A percentile compares a stretch with the other conserved stretches of the same genome.
These are phyloP conservation scores for Hemitrygon akajei DNA, from an alignment of 2,797 vertebrate genomes.

Conservation along the genomic window DNA sequence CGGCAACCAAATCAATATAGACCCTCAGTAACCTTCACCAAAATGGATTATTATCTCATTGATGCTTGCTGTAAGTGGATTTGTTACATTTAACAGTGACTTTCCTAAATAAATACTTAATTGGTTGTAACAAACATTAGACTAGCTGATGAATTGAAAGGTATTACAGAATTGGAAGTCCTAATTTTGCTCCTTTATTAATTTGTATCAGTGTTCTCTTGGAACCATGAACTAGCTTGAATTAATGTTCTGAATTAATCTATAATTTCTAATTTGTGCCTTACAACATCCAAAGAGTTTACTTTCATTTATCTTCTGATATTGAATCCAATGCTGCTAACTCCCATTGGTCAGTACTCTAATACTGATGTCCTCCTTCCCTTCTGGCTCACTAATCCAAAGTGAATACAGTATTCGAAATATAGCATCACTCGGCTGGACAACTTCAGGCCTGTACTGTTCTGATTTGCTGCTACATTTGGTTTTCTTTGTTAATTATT, in stretches of 20 bases:
- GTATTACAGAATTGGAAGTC: too few relatives aligned
- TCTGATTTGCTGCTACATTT: not conserved
- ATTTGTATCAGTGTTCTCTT: not conserved
- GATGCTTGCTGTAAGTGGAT: too few relatives aligned
- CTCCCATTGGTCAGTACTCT: not conserved
- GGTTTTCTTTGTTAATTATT: not conserved
- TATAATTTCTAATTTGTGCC: not conserved
- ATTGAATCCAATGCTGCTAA: not conserved
- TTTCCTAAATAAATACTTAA: too few relatives aligned
- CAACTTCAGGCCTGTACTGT: not conserved
- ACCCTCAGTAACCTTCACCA: too few relatives aligned
- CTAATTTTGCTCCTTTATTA: not conserved
- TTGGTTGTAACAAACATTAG: too few relatives aligned
- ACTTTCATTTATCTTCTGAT: not conserved
- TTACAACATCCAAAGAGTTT: not conserved
- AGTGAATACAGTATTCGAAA: not conserved
- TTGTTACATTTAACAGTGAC: too few relatives aligned
- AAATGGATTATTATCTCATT: too few relatives aligned
- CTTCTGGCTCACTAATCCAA: not conserved
- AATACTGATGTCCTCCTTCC: not conserved
- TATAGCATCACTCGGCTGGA: not conserved
- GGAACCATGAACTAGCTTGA: not conserved
- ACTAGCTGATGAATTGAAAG: too few relatives aligned
- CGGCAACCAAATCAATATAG: too few relatives aligned
- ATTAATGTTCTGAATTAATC: not conserved